Base-by-base conservation (phyloP, 1,140 invertebrate genomes). In the Arctopsyche grandis region DNA sequence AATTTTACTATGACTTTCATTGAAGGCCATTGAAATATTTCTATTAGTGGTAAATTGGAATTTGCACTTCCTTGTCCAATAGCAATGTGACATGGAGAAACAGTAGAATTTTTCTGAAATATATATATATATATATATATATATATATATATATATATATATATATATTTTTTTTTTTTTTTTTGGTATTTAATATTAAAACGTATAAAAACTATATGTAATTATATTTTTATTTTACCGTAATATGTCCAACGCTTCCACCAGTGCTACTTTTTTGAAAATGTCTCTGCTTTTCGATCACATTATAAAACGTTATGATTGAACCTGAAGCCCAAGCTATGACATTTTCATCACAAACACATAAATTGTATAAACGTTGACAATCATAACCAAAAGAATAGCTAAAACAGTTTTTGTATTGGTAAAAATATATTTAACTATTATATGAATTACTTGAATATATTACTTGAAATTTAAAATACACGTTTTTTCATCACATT, bases 301-400 rank as follows among this genome's bases (percentile, higher is more conserved):
- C 88, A 83, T 95, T 89, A 74, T 95, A 91, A 83, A 97, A 92
- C 79, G 94, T 90, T 19, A 97, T 90, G 29, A 94, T 90, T 86
- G 94, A 96, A 24, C 96, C 96, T 0, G 95, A 93, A 0, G 91
- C 90, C 89, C 94, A 97, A 10, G 94, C 89, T 9, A 97, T 83
- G 0, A 92, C 93, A 7, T 92, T 86, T 9, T 91, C 87, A 85
- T 96, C 94, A 52, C 93, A 89, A 0, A 93, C 88, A 73, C 93
- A 92, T 9, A 98, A 85, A 86, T 98, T 98, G 82, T 93, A 94
- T 69, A 92, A 90, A 80, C 92, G 94, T 79, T 90, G 90, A 84
- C 94, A 96, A 84, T 97, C 92, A 84, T 96, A 97, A n/a, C 95
- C 95, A 86, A 93, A 96, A 0, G 95, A 97, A 89, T 95, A 89